Evolutionary conservation across 2,888 invertebrate species (phyloP), one percentile per base, ranked within the genome.

Genomic region (Drosophila prolongata): DNA sequence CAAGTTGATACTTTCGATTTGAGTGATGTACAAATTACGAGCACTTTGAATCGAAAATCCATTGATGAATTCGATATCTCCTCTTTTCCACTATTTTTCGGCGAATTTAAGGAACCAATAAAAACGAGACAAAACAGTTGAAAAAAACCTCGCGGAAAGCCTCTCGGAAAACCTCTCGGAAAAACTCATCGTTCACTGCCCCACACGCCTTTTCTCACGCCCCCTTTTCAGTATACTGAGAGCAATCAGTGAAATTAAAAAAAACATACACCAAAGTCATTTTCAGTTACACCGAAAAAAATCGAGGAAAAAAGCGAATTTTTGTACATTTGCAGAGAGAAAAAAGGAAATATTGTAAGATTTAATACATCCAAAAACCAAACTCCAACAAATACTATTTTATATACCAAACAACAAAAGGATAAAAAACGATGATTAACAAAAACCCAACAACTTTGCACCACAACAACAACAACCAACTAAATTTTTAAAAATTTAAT

Each of bases 351-450:
- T 53, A 65, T 52, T 66, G 65, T 65, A 53, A 60, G 60, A 60
- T 62, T 61, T 37, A 61, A 61, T 37, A 57, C 42, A 64, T 40
- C 59, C 42, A 50, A 27, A 70, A 47, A 53, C 38, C 10, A 24
- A 46, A 53, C 19, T 35, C 44, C 49, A 35, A 68, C 59, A 54
- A 42, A 79, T 68, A 66, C 74, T 84, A 79, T 82, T 85, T 85
- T 85, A 64, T 79, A 72, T 79, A 79, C 71, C 58, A 44, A 50
- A 38, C 42, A 76, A 68, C 68, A 57, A 44, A 57, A 38, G 40
- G 40, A 57, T 55, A 50, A 56, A 55, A 47, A 53, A 47, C 37
- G 53, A 58, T 58, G 54, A 34, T 53, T 58, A 40, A 58, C 57
- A 58, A 65, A 52, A 50, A 67, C 50, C 68, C 58, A 62, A 62